Evolutionary conservation across 2,113 vertebrate species (phyloP).

Genomic region (Maccullochella peelii): DNA sequence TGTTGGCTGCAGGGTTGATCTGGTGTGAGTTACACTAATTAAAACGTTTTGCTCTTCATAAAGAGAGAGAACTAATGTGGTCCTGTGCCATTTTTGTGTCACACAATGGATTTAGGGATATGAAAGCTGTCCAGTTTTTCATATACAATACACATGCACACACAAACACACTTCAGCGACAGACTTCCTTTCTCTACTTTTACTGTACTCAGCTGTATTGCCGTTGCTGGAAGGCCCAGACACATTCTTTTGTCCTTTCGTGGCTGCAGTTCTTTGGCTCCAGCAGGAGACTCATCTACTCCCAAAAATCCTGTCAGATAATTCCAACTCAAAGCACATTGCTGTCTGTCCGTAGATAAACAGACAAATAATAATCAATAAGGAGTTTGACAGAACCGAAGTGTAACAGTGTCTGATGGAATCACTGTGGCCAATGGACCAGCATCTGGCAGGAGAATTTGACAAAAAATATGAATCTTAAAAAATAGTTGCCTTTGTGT

Average conservation of each 20-base stretch:
- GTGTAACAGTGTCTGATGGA: slow-evolving; percentile 20
- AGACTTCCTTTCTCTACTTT: slow-evolving; percentile 27
- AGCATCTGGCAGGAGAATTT: slow-evolving; percentile 53
- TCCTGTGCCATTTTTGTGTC: slow-evolving; percentile 36
- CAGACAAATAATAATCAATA: slow-evolving; percentile 35
- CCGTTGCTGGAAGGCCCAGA: slow-evolving; percentile 44
- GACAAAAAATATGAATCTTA: slow-evolving; percentile 2
- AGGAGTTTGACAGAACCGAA: slow-evolving; percentile 4
- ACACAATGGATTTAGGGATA: slow-evolving; percentile 33
- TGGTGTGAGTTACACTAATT: slow-evolving; percentile 59
- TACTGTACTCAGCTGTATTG: slow-evolving; percentile 60
- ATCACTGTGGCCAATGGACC: neutral
- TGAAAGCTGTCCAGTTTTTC: slow-evolving; percentile 1
- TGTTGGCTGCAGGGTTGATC: slow-evolving; percentile 37
- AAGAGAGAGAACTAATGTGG: slow-evolving; percentile 32
- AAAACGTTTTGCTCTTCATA: slow-evolving; percentile 45
- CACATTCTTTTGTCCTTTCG: slow-evolving; percentile 56
- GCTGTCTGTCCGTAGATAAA: slow-evolving; percentile 32
- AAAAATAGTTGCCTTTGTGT: slow-evolving; percentile 1
- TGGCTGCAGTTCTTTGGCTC: slow-evolving; percentile 49
- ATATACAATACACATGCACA: neutral
- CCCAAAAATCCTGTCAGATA: slow-evolving; percentile 4
- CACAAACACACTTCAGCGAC: slow-evolving; percentile 7
- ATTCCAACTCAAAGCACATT: slow-evolving; percentile 20
- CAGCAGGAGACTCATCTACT: slow-evolving; percentile 27